Evolutionary conservation across 2,888 invertebrate species (phyloP), one percentile per base, ranked within the genome.

Genomic region (Atethmia centrago): DNA sequence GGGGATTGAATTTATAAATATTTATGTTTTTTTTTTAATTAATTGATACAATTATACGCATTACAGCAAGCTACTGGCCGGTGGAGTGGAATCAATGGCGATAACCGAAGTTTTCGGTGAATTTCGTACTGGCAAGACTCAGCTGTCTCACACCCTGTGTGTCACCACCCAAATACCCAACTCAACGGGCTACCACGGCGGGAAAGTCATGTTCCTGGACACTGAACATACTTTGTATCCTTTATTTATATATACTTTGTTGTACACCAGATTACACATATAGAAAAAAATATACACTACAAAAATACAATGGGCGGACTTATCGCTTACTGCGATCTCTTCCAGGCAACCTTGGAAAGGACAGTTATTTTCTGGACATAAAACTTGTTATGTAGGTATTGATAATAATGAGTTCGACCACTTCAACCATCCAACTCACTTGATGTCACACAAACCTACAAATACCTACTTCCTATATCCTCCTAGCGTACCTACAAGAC

Each of bases 171-270:
- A 98, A 93, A 97, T 98, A 89, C 98, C 98, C 1, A 97, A 96
- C 65, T 92, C 96, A 0, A 96, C 95, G 74, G 97, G 97, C 9
- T 98, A 97, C 90, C 93, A 97, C 58, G 98, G 98, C 28, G 98
- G 98, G 65, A 98, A 98, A 94, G 98, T 98, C 7, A 97, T 98
- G 93, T 98, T 98, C 91, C 97, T 98, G 59, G 98, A 98, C 90
- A 98, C 98, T 14, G 98, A 98, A 94, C 97, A 98, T 90, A 98
- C 98, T 19, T 98, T 98, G 98, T 98, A 98, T 97, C 97, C 97
- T 97, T 97, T 95, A 81, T 19, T n/a, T n/a, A n/a, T n/a, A n/a
- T n/a, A n/a, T n/a, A n/a, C n/a, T n/a, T n/a, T n/a, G n/a, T n/a
- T n/a, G n/a, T n/a, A n/a, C n/a, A n/a, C n/a, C n/a, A n/a, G n/a